Base-by-base conservation (phyloP, 2,888 invertebrate species). In the Mythimna vitellina region DNA sequence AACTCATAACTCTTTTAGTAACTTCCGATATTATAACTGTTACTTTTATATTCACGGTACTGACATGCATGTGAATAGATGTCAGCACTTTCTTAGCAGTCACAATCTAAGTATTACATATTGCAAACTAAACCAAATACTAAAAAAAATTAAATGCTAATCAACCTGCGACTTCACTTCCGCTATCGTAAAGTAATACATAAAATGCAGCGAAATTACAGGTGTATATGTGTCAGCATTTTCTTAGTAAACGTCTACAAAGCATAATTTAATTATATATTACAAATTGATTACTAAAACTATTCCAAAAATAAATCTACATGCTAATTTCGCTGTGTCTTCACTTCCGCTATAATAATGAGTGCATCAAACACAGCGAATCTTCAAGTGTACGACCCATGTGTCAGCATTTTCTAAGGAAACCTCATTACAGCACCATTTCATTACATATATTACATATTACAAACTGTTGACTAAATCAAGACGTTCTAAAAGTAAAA, bases 61-160 rank as follows among this genome's bases (percentile, higher is more conserved):
- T 32, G 6, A 35, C 35, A 8, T 35, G 35, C 14, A 46, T 51
- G 67, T 69, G 71, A n/a, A 51, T 22, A n/a, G 20, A n/a, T 22
- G 51, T 51, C 53, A 22, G 53, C 22, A 65, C 63, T 70, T 65
- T 65, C 68, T 68, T 65, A 42, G 53, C 61, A 77, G 76, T 74
- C 81, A 76, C 72, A 72, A 46, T 76, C 60, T 67, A 22, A 58
- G 56, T 58, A 69, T 71, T 53, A 54, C 14, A 69, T 49, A 49
- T 46, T 20, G 1, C 1, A 46, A 46, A 46, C 17, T 17, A 46
- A 46, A 17, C 46, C 46, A n/a, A 51, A 51, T 12, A 12, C n/a
- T 49, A 20, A 63, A 51, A 14, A 32, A 29, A 56, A 4, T 17
- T n/a, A 29, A 14, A 49, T 29, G 8, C 8, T 35, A 35, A 53